phyloP scores from a whole-genome alignment of 2,888 invertebrate species.

The Patella ulyssiponensis region DNA sequence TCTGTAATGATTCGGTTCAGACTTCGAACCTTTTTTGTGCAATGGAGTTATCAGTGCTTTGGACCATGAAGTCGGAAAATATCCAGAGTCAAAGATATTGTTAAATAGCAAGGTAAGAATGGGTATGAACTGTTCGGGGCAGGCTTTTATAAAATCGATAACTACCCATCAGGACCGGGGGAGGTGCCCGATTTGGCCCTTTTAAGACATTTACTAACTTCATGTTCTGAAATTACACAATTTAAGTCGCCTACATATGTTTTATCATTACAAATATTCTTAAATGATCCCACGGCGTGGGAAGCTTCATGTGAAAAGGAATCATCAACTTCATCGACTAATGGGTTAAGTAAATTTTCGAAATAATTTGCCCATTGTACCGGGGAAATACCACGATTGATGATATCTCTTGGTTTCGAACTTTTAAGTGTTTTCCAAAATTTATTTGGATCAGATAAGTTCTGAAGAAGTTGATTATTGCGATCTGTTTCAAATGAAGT shows the following conservation, averaged over 20 bases:
- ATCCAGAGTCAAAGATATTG: neutral
- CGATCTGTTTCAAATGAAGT: neutral
- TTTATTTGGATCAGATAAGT: neutral
- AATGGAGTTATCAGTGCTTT: neutral
- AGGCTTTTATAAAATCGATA: neutral
- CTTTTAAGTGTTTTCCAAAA: neutral
- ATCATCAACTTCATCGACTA: neutral
- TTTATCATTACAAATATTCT: neutral
- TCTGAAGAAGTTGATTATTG: neutral
- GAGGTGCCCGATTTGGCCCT: neutral
- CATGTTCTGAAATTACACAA: neutral
- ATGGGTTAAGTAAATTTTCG: neutral
- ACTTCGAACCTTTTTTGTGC: neutral
- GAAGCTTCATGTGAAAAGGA: neutral
- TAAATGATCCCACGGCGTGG: neutral
- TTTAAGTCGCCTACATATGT: neutral
- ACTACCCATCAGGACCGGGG: neutral
- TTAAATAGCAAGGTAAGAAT: neutral
- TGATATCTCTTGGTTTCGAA: neutral
- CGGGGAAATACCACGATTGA: neutral
- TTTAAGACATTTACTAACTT: neutral
- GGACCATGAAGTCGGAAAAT: neutral
- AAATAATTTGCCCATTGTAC: neutral
- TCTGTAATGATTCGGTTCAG: neutral
- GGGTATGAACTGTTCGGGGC: neutral